Evolutionary conservation across 2,113 vertebrate genomes (phyloP).

Genomic region (Cavia porcellus): DNA sequence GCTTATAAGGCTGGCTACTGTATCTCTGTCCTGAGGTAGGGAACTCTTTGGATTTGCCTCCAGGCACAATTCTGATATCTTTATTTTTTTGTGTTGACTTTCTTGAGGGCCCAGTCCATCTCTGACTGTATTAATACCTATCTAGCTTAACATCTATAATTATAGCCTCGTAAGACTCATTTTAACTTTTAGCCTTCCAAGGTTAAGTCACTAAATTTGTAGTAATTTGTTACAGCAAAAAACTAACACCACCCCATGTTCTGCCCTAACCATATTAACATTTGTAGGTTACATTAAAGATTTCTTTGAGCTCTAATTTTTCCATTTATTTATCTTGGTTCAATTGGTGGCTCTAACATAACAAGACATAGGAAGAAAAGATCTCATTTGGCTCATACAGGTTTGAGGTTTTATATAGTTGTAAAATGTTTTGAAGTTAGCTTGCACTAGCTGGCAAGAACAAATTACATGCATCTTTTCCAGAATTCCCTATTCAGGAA

Average conservation of each 20-base stretch:
- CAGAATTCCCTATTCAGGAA: background rate
- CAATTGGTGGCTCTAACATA: background rate
- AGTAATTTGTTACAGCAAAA: background rate
- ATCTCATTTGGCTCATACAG: background rate
- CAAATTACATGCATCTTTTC: background rate
- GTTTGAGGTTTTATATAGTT: background rate
- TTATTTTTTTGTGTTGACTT: background rate
- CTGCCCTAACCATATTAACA: background rate
- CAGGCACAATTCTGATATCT: background rate
- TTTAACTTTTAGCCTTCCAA: background rate
- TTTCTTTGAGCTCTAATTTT: conserved; percentile 18
- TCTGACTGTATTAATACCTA: background rate
- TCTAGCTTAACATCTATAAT: background rate
- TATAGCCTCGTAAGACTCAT: background rate
- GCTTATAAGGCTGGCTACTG: background rate
- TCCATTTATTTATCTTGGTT: conserved; percentile 30
- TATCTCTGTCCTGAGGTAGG: background rate
- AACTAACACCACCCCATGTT: background rate
- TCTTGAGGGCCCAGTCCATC: background rate
- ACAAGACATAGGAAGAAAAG: background rate
- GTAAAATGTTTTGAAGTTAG: background rate
- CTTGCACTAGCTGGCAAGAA: background rate
- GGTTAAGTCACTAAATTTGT: background rate
- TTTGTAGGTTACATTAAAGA: background rate
- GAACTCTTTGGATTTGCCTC: background rate